Evolutionary conservation across 2,888 invertebrate genomes (phyloP).

Genomic region (Caenorhabditis sinica): DNA sequence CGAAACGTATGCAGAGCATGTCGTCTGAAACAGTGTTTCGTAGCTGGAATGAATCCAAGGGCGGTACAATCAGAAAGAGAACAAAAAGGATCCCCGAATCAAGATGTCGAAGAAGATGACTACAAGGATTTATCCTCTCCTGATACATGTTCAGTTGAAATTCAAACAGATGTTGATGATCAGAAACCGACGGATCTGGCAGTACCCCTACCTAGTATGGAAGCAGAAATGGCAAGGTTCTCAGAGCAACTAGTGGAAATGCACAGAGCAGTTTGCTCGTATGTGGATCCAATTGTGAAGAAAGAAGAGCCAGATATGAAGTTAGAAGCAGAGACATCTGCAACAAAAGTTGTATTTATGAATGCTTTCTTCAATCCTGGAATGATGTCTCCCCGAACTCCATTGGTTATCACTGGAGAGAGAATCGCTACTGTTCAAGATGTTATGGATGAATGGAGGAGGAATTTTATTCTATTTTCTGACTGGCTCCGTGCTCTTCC

Average conservation of each 20-base stretch:
- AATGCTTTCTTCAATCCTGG: conserved; percentile 75
- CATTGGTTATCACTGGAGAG: conserved; percentile 71
- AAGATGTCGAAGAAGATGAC: conserved; percentile 68
- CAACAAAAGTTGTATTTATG: conserved; percentile 68
- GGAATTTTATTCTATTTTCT: conserved; percentile 78
- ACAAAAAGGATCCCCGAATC: conserved; percentile 43
- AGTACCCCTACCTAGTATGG: conserved; percentile 56
- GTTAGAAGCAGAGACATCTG: conserved; percentile 57
- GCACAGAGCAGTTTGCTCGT: conserved; percentile 72
- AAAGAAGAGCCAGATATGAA: conserved; percentile 20
- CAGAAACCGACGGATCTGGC: conserved; percentile 7
- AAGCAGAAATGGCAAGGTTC: conserved; percentile 50
- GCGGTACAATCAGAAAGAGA: conserved; percentile 77
- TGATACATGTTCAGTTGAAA: conserved; percentile 68
- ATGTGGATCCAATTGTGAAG: conserved; percentile 72
- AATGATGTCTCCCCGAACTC: conserved; percentile 69
- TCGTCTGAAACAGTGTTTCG: conserved; percentile 76
- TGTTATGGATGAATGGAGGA: conserved; percentile 78
- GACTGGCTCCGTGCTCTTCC: conserved; percentile 79
- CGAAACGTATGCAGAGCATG: conserved; percentile 81
- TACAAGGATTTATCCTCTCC: conserved; percentile 62
- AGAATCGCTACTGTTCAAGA: conserved; percentile 75
- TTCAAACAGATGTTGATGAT: conserved; percentile 68
- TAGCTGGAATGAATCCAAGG: conserved; percentile 80
- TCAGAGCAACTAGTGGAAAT: conserved; percentile 71